Base-by-base conservation (phyloP, 2,113 vertebrate genomes). In the Apaloderma vittatum region DNA sequence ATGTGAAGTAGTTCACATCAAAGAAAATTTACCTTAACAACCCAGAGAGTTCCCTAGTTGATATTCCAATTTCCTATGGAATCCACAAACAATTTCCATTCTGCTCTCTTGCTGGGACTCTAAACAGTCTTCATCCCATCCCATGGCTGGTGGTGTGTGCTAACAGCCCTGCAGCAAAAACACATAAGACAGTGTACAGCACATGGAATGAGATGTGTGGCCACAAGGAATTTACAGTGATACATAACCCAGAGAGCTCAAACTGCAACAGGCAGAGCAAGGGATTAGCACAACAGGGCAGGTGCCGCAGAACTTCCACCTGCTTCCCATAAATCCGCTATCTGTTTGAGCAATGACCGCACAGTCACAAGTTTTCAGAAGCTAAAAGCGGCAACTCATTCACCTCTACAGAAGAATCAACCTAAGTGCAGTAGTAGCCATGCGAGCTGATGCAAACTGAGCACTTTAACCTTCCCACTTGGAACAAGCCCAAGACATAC, bases 151-250 rank as follows among this genome's bases (percentile, higher is more conserved):
- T 43, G 30, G 43, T 2, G 3, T 12, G 9, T 72, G n/a, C n/a
- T 63, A 73, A 16, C 29, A 82, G 37, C 8, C 66, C 29, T 2
- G 30, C 49, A 79, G n/a, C 0, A n/a, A 36, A 27, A 78, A 15
- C 29, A 24, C 32, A 0, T 5, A 34, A 32, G 11, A 12, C 10
- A 34, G 11, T 11, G 2, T 0, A 9, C 1, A 4, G 62, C 48
- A 36, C 29, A 9, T 2, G 16, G 29, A 82, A 10, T 0, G 3
- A 68, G 26, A 58, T 3, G 15, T 16, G 37, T 11, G 30, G 23
- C 8, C 61, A 63, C 6, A 8, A n/a, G 36, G 22, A n/a, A 45
- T 30, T 19, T 18, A 16, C 0, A 54, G n/a, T 21, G 16, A 24
- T 34, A 46, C 14, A 48, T 54, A 62, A 90, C 11, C 29, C 40